A percentile compares a stretch with the other conserved stretches of the same genome.
These are phyloP conservation scores for Agriopis marginaria DNA, from an alignment of 2,888 invertebrate genomes.

Conservation along the genomic window DNA sequence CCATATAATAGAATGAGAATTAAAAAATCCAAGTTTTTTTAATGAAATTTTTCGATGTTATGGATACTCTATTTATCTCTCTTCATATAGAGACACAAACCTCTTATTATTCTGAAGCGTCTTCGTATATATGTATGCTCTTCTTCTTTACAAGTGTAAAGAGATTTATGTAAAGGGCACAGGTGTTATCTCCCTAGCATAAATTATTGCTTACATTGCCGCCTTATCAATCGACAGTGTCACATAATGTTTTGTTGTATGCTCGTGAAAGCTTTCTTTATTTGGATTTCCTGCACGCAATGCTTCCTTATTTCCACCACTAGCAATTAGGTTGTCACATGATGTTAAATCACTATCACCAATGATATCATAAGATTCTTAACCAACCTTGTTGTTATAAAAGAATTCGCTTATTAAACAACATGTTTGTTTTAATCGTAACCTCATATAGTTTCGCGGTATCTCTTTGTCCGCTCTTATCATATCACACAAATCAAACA, in stretches of 20 bases:
- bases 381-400: conserved; percentile 28
- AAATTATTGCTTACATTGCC: conserved; percentile 58
- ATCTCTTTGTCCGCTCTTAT: conserved; percentile 56
- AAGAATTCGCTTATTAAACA: conserved; percentile 20
- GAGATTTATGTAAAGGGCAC: conserved; percentile 68
- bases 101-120: background rate
- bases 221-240: conserved; percentile 56
- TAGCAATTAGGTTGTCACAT: conserved; percentile 8
- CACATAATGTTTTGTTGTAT: conserved; percentile 45
- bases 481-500: conserved; percentile 54
- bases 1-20: too few species aligned
- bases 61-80: too few species aligned
- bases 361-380: conserved; percentile 38
- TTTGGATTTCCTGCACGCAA: conserved; percentile 60
- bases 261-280: conserved; percentile 58
- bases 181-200: conserved; percentile 67
- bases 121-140: background rate
- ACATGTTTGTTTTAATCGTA: conserved; percentile 28
- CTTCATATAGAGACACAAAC: background rate
- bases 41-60: too few species aligned
- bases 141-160: conserved; percentile 45
- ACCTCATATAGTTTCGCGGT: conserved; percentile 29
- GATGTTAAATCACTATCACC: conserved; percentile 22
- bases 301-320: conserved; percentile 41
- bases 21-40: too few species aligned